Percentiles rank a stretch among this genome's conserved stretches.
Evolutionary conservation across 1,140 invertebrate species (phyloP).

Genomic region (Hestina assimilis): DNA sequence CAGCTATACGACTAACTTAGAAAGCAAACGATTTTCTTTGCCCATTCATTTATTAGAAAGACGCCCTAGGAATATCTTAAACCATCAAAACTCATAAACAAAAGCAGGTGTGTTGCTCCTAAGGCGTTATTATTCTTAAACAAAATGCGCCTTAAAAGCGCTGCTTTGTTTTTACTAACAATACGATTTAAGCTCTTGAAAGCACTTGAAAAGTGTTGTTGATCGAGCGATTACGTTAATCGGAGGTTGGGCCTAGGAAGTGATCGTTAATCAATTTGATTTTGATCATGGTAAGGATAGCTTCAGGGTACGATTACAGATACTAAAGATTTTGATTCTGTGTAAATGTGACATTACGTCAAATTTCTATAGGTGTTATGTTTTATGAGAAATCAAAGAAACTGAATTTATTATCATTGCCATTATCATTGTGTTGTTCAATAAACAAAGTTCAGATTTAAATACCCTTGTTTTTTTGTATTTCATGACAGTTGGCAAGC

Average conservation of each 20-base stretch:
- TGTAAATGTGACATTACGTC: neutral
- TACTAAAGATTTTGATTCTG: neutral
- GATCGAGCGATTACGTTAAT: neutral
- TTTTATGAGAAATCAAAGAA: neutral
- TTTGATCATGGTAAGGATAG: conserved; percentile 9
- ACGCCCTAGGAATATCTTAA: conserved; percentile 29
- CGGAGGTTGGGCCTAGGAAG: conserved; percentile 12
- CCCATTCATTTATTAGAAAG: conserved; percentile 19
- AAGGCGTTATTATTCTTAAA: conserved; percentile 14
- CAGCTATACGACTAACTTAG: conserved; percentile 16
- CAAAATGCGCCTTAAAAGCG: conserved; percentile 1
- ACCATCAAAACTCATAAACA: conserved; percentile 27
- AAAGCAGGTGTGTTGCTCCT: conserved; percentile 28
- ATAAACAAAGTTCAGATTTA: too few relatives aligned
- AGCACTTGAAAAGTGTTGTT: neutral
- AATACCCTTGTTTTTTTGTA: too few relatives aligned
- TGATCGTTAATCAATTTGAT: conserved; percentile 22
- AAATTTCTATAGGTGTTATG: neutral
- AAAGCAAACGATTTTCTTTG: conserved; percentile 19
- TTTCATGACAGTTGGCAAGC: too few relatives aligned
- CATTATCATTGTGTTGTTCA: too few relatives aligned
- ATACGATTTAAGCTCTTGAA: neutral
- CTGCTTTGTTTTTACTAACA: neutral
- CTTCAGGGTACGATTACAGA: conserved; percentile 9
- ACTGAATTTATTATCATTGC: too few relatives aligned